These are phyloP conservation scores for Coptotermes formosanus DNA, from an alignment of 1,140 invertebrate species.

Conservation along the genomic window DNA sequence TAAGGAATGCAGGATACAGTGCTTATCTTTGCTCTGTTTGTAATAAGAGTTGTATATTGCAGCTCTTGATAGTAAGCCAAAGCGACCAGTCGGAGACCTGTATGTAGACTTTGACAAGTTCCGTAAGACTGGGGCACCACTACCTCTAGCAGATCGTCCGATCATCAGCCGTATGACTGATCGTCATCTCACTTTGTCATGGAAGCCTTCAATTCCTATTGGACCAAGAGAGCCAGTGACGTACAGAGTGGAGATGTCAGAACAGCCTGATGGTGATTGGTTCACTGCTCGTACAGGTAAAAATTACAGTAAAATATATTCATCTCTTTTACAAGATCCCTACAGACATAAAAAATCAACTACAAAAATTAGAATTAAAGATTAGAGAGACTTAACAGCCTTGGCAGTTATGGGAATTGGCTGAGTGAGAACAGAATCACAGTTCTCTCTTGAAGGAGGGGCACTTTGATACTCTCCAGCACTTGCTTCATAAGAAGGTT, in stretches of 20 bases:
- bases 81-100: conserved; percentile 72
- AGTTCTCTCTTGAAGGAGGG: too few relatives aligned
- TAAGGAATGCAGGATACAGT: too few relatives aligned
- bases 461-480: too few relatives aligned
- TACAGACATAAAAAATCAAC: not conserved
- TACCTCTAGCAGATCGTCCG: conserved; percentile 82
- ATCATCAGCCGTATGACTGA: conserved; percentile 88
- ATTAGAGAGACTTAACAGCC: not conserved
- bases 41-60: conserved; percentile 31
- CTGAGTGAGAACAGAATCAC: too few relatives aligned
- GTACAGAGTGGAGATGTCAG: conserved; percentile 92
- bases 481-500: too few relatives aligned
- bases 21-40: too few relatives aligned
- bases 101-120: conserved; percentile 83
- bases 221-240: conserved; percentile 81
- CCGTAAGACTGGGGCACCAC: conserved; percentile 73
- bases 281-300: conserved; percentile 71
- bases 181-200: conserved; percentile 78
- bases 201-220: conserved; percentile 85
- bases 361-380: not conserved
- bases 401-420: too few relatives aligned
- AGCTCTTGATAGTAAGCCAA: conserved; percentile 69
- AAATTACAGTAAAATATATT: not conserved
- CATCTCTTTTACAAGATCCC: not conserved
- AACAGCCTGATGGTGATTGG: conserved; percentile 85